phyloP scores from a whole-genome alignment of 2,113 vertebrate genomes.

The Toxotes chatareus region DNA sequence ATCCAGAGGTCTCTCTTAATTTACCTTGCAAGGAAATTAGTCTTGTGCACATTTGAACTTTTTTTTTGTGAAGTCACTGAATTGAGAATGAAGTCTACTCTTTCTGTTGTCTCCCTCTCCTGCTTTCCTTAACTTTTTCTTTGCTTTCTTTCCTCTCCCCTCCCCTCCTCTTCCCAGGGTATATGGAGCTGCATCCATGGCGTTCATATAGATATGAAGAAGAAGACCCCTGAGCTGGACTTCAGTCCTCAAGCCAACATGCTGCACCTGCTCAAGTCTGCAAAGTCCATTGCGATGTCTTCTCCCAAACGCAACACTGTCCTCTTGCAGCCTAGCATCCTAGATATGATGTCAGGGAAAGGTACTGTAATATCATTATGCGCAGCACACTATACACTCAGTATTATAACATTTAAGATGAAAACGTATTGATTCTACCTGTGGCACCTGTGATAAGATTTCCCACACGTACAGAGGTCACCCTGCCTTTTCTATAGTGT shows the following conservation, averaged over 20 bases:
- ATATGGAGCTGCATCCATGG: constrained; percentile 99
- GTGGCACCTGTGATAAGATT: background rate
- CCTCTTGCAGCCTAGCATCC: constrained; percentile 88
- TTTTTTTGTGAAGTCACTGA: constrained; percentile 34
- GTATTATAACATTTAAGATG: background rate
- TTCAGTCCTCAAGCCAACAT: constrained; percentile 98
- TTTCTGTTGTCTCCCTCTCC: constrained; percentile 14
- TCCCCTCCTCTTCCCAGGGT: constrained; percentile 83
- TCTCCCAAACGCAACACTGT: constrained; percentile 92
- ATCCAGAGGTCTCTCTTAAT: constrained; percentile 47
- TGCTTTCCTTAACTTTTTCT: background rate
- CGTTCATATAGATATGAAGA: constrained; percentile 97
- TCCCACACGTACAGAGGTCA: constrained; percentile 6
- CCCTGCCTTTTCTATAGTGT: constrained; percentile 3
- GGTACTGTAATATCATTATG: constrained; percentile 74
- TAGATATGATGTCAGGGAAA: constrained; percentile 93
- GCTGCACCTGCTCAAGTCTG: constrained; percentile 94
- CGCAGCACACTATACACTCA: background rate
- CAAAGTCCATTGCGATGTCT: constrained; percentile 93
- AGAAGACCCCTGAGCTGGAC: constrained; percentile 92
- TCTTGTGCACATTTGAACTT: constrained; percentile 25
- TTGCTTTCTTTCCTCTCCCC: background rate
- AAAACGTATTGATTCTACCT: background rate
- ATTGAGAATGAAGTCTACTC: constrained; percentile 32
- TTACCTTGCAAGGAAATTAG: constrained; percentile 51